Conservation (phyloP, 2,797 vertebrate species). For the Distichodus sexfasciatus region DNA sequence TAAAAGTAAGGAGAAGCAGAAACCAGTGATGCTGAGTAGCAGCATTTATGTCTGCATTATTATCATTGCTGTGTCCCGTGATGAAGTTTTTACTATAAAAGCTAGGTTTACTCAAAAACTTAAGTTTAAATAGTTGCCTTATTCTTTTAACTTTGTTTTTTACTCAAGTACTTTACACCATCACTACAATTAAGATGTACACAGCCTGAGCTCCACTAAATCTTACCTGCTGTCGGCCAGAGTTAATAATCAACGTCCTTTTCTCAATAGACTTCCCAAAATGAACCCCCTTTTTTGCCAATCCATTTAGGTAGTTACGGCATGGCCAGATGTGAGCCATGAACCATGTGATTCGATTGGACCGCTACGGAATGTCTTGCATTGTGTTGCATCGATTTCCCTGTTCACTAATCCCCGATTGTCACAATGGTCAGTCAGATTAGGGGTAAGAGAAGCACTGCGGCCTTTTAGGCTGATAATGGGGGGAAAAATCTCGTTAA, state of each 20-base stretch:
- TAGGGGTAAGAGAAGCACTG: constrained; percentile 58
- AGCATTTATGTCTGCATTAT: no score
- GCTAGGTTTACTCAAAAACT: no score
- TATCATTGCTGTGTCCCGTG: no score
- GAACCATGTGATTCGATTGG: constrained; percentile 29
- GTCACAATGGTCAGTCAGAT: constrained; percentile 75
- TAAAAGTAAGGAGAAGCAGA: no score
- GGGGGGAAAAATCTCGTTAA: constrained; percentile 72
- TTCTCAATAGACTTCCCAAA: neutral
- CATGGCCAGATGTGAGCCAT: constrained; percentile 45
- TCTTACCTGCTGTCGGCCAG: neutral
- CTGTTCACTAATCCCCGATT: constrained; percentile 68
- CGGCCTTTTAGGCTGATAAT: constrained; percentile 70
- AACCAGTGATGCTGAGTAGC: no score
- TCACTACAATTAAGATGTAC: no score
- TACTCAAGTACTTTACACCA: no score
- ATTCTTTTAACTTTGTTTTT: no score
- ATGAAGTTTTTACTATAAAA: no score
- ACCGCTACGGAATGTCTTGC: constrained; percentile 25
- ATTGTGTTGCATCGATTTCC: constrained; percentile 65
- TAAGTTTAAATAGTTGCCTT: no score
- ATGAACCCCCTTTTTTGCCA: neutral
- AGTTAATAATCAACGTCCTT: neutral
- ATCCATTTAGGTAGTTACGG: constrained; percentile 56
- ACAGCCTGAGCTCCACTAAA: neutral